Evolutionary conservation across 2,888 invertebrate genomes (phyloP).

Genomic region (Conus canariensis): DNA sequence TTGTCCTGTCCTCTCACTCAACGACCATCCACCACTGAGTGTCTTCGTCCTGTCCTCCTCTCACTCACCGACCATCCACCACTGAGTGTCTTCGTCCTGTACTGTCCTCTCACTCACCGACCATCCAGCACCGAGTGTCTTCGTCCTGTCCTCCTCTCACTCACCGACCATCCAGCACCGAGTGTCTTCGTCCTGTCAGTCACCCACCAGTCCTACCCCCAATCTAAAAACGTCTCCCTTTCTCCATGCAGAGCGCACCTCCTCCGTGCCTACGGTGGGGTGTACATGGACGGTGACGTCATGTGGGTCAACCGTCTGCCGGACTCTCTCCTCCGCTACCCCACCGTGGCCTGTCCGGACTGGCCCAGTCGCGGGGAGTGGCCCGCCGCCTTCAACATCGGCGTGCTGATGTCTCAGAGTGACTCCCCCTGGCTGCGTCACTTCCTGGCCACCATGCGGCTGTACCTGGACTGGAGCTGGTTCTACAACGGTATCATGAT

Average conservation of each 20-base stretch:
- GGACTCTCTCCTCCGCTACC: slow-evolving; percentile 53
- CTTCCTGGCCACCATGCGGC: slow-evolving; percentile 31
- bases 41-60: no score
- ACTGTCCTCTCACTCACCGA: no score
- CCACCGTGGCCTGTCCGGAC: slow-evolving; percentile 61
- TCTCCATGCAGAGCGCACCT: not conserved
- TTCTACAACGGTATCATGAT: slow-evolving; percentile 46
- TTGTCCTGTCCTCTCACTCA: no score
- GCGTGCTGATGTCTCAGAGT: slow-evolving; percentile 59
- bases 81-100: no score
- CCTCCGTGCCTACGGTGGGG: slow-evolving; percentile 67
- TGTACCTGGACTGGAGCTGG: slow-evolving; percentile 44
- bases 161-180: no score
- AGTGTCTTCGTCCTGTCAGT: no score
- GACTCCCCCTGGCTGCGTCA: slow-evolving; percentile 24
- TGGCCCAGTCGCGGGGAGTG: slow-evolving; percentile 58
- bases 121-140: no score
- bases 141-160: no score
- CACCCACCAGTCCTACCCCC: no score
- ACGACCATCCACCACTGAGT: no score
- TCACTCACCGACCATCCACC: no score
- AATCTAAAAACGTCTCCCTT: no score
- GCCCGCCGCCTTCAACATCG: slow-evolving; percentile 51
- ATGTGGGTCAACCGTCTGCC: slow-evolving; percentile 62
- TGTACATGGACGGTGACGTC: slow-evolving; percentile 67